Conservation (phyloP, 2,888 invertebrate genomes). For the Syrista parreyssii region DNA sequence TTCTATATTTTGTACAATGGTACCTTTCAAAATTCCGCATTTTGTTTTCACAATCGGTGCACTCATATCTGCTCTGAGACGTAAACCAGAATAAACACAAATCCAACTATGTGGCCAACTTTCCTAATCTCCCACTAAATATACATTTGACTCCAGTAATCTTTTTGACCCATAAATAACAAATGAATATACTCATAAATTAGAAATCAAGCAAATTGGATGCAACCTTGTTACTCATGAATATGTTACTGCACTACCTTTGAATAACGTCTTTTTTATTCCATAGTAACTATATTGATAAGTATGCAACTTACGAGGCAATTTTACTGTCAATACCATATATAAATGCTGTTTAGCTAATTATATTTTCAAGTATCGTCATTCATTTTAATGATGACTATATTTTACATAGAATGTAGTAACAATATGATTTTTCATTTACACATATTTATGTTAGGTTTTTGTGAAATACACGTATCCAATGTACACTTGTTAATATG, state of each 20-base stretch:
- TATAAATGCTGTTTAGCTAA: not conserved
- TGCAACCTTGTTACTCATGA: not conserved
- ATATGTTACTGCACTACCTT: too few species aligned
- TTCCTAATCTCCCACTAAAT: not conserved
- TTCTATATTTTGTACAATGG: conserved; percentile 34
- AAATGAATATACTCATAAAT: not conserved
- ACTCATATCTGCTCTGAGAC: conserved; percentile 30
- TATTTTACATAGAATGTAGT: not conserved
- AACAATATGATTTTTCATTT: not conserved
- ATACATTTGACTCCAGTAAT: not conserved
- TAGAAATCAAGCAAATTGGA: not conserved
- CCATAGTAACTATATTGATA: not conserved
- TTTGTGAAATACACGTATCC: not conserved
- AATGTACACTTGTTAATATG: not conserved
- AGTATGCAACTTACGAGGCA: not conserved
- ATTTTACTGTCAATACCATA: not conserved
- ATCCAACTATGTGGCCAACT: not conserved
- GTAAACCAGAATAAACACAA: not conserved
- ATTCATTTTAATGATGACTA: not conserved
- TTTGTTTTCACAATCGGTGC: conserved; percentile 46
- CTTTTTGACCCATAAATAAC: not conserved
- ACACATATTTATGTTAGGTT: not conserved
- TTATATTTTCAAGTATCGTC: not conserved
- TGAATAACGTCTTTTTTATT: too few species aligned
- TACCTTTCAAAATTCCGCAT: conserved; percentile 58